A percentile compares a stretch with the other conserved stretches of the same genome.
phyloP scores from a whole-genome alignment of 2,888 invertebrate genomes.

The Drosophila pseudotakahashii region DNA sequence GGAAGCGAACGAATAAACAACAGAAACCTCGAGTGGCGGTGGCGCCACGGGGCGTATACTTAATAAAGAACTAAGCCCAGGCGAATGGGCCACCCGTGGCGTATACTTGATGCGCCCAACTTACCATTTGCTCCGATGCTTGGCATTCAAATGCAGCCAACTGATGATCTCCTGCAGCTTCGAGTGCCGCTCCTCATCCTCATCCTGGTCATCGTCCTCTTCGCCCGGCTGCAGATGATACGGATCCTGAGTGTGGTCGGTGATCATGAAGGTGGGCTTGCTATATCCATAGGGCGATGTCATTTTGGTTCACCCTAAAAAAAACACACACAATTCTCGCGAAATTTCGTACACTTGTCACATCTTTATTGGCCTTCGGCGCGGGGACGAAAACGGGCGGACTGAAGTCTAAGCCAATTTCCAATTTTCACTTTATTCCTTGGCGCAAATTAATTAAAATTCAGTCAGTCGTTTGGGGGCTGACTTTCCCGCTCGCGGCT shows the following conservation, averaged over 20 bases:
- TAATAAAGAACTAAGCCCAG: conserved; percentile 1
- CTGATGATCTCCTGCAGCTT: conserved; percentile 77
- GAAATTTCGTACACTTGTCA: conserved; percentile 8
- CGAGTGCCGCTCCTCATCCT: conserved; percentile 64
- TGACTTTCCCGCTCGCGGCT: conserved; percentile 42
- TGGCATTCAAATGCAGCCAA: conserved; percentile 75
- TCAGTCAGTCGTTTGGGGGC: conserved; percentile 25
- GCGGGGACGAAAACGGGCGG: not conserved
- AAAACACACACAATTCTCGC: conserved; percentile 1
- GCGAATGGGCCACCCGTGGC: conserved; percentile 2
- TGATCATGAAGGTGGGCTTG: conserved; percentile 68
- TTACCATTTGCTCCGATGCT: conserved; percentile 71
- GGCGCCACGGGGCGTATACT: conserved; percentile 4
- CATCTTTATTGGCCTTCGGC: conserved; percentile 21
- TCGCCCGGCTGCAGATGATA: conserved; percentile 51
- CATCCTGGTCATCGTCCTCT: conserved; percentile 48
- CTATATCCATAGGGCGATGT: conserved; percentile 55
- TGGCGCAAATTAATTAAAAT: conserved; percentile 41
- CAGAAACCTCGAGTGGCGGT: not conserved
- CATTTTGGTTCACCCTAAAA: conserved; percentile 43
- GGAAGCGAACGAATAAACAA: conserved; percentile 1
- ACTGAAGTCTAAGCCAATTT: conserved; percentile 28
- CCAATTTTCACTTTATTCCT: conserved; percentile 29
- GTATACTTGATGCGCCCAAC: conserved; percentile 31
- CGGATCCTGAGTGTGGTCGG: conserved; percentile 66